Conservation (phyloP, 2,797 vertebrate species). For the Halcyon badia region DNA sequence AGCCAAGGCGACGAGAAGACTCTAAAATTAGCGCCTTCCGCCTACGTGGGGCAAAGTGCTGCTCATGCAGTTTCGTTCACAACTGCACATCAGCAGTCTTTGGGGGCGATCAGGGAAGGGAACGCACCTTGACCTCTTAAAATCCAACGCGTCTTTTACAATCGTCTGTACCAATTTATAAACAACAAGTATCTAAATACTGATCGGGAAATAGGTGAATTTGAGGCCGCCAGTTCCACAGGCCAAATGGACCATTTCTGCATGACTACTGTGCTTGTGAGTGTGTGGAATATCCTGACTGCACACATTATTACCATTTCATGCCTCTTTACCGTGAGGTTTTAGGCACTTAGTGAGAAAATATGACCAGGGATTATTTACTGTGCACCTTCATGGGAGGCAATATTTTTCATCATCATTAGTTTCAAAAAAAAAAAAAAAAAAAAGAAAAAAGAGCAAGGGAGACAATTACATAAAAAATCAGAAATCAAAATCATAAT, state of each 20-base stretch:
- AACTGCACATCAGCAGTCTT: background rate
- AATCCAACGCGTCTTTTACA: background rate
- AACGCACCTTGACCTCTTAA: background rate
- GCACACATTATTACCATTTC: background rate
- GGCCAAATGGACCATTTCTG: background rate
- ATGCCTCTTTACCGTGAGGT: background rate
- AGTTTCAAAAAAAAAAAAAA: background rate
- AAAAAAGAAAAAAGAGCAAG: background rate
- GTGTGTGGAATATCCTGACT: background rate
- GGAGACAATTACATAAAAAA: background rate
- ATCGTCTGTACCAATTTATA: background rate
- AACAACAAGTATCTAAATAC: background rate
- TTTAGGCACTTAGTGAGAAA: background rate
- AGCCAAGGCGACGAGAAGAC: background rate
- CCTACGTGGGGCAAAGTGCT: background rate
- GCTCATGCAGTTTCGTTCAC: background rate
- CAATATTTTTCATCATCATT: background rate
- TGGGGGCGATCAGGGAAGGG: accelerated
- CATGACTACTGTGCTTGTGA: background rate
- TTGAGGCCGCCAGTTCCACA: background rate
- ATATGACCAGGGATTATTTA: background rate
- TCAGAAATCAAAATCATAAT: background rate
- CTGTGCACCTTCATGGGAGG: background rate
- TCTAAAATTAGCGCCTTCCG: constrained; percentile 4
- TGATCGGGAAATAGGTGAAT: background rate